Evolutionary conservation across 2,113 vertebrate species (phyloP).

Genomic region (Isichthys henryi): DNA sequence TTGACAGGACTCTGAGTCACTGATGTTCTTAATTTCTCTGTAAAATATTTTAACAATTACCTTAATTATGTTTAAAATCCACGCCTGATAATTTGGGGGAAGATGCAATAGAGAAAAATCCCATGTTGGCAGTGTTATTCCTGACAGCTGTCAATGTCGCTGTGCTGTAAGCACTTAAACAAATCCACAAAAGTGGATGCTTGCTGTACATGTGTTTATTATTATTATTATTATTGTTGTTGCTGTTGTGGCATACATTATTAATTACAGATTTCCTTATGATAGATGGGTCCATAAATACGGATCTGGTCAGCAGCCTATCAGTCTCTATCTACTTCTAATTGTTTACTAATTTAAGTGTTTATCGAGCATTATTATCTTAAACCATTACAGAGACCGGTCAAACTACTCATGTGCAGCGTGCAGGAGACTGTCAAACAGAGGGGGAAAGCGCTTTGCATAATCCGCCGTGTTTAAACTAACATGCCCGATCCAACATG

Average conservation of each 20-base stretch:
- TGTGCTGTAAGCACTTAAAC: background rate
- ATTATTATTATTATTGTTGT: background rate
- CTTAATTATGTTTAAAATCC: background rate
- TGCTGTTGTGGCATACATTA: background rate
- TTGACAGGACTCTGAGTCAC: background rate
- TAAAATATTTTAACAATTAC: background rate
- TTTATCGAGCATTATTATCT: background rate
- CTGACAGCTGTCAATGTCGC: slow-evolving; percentile 1
- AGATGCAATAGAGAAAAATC: background rate
- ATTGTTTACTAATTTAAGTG: slow-evolving; percentile 1
- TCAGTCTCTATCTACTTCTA: background rate
- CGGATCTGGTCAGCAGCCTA: background rate
- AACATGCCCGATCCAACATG: slow-evolving; percentile 39
- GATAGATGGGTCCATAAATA: background rate
- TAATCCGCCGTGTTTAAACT: slow-evolving; percentile 59
- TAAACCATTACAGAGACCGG: background rate
- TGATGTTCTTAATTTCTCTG: background rate
- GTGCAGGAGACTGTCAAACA: slow-evolving; percentile 46
- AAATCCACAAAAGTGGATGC: background rate
- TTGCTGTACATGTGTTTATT: background rate
- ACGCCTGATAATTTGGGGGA: background rate
- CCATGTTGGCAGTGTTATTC: background rate
- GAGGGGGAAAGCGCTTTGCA: slow-evolving; percentile 46
- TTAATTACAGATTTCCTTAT: background rate
- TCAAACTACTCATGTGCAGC: slow-evolving; percentile 33